These are phyloP conservation scores for Zaprionus vittiger DNA, from an alignment of 1,140 invertebrate species.

Conservation along the genomic window DNA sequence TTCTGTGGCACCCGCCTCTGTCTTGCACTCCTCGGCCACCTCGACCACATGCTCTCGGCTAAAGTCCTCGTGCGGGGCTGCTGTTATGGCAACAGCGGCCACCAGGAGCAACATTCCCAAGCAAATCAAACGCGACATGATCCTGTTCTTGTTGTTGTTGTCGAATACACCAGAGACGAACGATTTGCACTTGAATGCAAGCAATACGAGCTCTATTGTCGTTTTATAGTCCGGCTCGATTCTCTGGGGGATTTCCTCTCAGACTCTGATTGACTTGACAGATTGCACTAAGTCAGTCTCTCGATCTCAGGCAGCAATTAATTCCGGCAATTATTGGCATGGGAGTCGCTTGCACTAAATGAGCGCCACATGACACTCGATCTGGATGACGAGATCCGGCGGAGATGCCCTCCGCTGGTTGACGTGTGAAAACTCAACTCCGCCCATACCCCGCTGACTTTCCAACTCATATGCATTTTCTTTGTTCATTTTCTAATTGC, in stretches of 20 bases:
- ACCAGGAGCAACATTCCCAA: slow-evolving; percentile 36
- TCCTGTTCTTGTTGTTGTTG: background rate
- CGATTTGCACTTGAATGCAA: slow-evolving; percentile 47
- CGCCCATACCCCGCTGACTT: background rate
- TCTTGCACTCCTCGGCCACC: slow-evolving; percentile 61
- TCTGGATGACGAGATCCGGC: slow-evolving; percentile 58
- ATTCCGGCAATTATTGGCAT: slow-evolving; percentile 59
- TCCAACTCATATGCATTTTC: background rate
- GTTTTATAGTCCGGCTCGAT: slow-evolving; percentile 54
- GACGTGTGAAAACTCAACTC: slow-evolving; percentile 60
- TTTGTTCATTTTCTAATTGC: slow-evolving; percentile 47
- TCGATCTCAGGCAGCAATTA: slow-evolving; percentile 55
- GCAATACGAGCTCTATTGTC: background rate
- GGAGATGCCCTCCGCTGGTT: slow-evolving; percentile 72
- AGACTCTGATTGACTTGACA: slow-evolving; percentile 45
- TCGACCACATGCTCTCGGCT: slow-evolving; percentile 50
- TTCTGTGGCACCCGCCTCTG: slow-evolving; percentile 62
- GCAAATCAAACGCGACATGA: slow-evolving; percentile 58
- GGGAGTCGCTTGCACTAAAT: slow-evolving; percentile 68
- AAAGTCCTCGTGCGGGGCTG: slow-evolving; percentile 57
- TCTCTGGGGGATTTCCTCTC: slow-evolving; percentile 17
- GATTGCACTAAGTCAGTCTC: slow-evolving; percentile 48
- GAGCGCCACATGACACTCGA: slow-evolving; percentile 75
- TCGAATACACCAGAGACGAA: slow-evolving; percentile 11
- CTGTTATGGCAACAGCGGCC: slow-evolving; percentile 26